phyloP scores from a whole-genome alignment of 2,113 vertebrate genomes.

The Semnornis frantzii region DNA sequence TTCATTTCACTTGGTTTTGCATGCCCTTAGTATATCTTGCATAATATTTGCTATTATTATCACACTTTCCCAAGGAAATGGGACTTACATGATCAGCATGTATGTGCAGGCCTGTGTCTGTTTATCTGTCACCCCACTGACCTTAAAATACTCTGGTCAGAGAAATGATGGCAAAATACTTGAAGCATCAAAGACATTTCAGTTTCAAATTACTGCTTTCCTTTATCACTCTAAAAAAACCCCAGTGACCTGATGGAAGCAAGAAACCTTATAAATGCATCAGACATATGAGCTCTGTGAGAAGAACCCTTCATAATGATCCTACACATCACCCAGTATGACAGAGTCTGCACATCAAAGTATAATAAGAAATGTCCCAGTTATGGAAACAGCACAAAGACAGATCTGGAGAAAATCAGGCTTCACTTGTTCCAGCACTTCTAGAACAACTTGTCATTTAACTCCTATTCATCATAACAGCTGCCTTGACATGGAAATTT shows the following conservation, averaged over 20 bases:
- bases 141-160: not conserved
- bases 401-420: conserved; percentile 46
- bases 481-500: conserved; percentile 50
- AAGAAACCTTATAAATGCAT: not conserved
- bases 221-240: not conserved
- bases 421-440: conserved; percentile 32
- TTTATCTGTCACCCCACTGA: not conserved
- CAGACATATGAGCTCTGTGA: not conserved
- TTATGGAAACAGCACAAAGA: not conserved
- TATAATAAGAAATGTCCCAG: not conserved
- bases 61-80: conserved; percentile 2
- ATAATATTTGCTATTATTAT: conserved; percentile 18
- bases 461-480: conserved; percentile 41
- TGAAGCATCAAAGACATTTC: not conserved
- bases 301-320: not conserved
- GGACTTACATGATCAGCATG: not conserved
- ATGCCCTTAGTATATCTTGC: not conserved
- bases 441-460: conserved; percentile 57
- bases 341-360: not conserved
- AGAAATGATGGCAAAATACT: not conserved
- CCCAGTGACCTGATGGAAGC: not conserved
- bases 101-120: not conserved
- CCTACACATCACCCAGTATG: not conserved
- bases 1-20: conserved; percentile 16
- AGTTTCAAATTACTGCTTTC: not conserved